Base-by-base conservation (phyloP, 2,888 invertebrate species). In the Eumerus sabulonum region DNA sequence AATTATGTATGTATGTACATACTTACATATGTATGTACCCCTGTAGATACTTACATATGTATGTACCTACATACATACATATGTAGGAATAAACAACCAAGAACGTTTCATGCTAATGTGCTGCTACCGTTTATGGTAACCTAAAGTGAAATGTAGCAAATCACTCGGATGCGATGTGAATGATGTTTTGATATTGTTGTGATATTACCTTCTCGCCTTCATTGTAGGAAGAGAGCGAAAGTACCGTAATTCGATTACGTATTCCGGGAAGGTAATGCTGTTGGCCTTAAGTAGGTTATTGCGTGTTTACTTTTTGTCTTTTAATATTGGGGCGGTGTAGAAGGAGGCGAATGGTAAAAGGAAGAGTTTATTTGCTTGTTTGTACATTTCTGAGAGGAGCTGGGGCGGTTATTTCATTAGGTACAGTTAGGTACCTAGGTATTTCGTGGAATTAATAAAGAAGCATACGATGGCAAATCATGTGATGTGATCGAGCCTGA, bases 171-270 rank as follows among this genome's bases (percentile, higher is more conserved):
- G 36, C 11, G 38, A 16, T 35, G 44, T 44, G 36, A 7, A 17
- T 11, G 42, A 17, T 2, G 45, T 36, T 1, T 60, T 27, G 38
- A 47, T 56, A 35, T 71, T 71, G 48, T 71, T 72, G 64, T 59
- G 40, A 40, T 40, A 59, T 51, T 27, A 27, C 27, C 27, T 59
- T 60, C 54, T 71, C 40, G 51, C 54, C 56, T 67, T 40, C 54
- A 42, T 63, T 63, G 71, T 44, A 54, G 48, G 62, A 66, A 60
- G 73, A 77, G 72, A 79, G 73, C 77, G 77, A 79, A 79, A 79
- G 77, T 62, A 73, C 77, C 77, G 77, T 79, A 73, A 77, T 73
- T 59, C 53, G 45, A 42, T 73, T 67, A 68, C 14, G 77, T 68
- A 79, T 79, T 40, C 77, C 13, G 53, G 51, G 27, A 54, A 19